phyloP scores from a whole-genome alignment of 2,113 vertebrate species.

The Tinamus guttatus region DNA sequence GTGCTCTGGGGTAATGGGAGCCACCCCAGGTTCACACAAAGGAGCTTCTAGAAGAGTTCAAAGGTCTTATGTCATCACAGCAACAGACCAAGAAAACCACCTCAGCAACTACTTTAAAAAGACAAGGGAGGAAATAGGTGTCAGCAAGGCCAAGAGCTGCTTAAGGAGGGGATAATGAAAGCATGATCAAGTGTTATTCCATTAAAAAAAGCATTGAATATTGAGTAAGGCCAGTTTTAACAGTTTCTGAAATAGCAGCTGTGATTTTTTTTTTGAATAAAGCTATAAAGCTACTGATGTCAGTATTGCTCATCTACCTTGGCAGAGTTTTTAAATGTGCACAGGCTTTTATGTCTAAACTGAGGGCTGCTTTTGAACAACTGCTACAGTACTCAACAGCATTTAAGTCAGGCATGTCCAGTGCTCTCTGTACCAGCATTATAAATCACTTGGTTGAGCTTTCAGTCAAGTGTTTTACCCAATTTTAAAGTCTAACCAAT shows the following conservation, averaged over 20 bases:
- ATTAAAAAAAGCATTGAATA: not conserved
- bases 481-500: not conserved
- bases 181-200: rapidly evolving
- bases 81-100: rapidly evolving
- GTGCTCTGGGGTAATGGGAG: not conserved
- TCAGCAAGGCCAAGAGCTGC: slow-evolving; percentile 3
- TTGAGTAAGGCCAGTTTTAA: not conserved
- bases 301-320: not conserved
- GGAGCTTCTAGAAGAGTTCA: rapidly evolving
- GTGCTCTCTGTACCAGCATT: not conserved
- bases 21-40: not conserved
- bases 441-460: slow-evolving; percentile 3
- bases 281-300: not conserved
- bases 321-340: slow-evolving; percentile 23
- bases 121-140: not conserved
- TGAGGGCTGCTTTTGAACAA: slow-evolving; percentile 47
- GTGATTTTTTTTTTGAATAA: not conserved
- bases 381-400: slow-evolving; percentile 39
- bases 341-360: slow-evolving; percentile 49
- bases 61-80: not conserved
- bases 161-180: slow-evolving; percentile 32
- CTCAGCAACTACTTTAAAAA: slow-evolving; percentile 7
- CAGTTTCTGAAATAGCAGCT: not conserved
- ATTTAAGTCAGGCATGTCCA: slow-evolving; percentile 8
- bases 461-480: not conserved